Conservation (phyloP, 1,140 invertebrate species). For the Latrodectus geometricus region DNA sequence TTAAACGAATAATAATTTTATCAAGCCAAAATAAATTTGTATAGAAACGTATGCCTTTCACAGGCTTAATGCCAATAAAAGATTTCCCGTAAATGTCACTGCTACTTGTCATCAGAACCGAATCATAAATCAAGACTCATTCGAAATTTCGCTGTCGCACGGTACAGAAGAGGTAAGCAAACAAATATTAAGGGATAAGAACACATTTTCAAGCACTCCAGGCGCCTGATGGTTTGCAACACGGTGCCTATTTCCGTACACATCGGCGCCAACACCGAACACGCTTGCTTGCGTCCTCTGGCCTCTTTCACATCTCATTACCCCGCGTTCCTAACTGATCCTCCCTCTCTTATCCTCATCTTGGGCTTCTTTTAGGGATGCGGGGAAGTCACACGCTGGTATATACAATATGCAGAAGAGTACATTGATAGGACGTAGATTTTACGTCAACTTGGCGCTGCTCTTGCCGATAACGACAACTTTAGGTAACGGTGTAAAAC, state of each 20-base stretch:
- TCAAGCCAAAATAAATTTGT: too few relatives aligned
- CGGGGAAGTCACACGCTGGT: background rate
- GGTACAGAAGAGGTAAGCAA: background rate
- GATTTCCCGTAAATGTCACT: too few relatives aligned
- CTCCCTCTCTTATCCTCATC: conserved; percentile 1
- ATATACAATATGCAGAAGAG: conserved; percentile 47
- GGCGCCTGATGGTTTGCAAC: background rate
- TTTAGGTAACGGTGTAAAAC: background rate
- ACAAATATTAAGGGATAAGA: background rate
- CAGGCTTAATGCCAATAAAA: background rate
- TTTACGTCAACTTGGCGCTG: conserved; percentile 39
- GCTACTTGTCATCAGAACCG: background rate
- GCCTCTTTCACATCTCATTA: conserved; percentile 56
- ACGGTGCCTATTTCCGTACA: conserved; percentile 42
- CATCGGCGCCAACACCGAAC: conserved; percentile 48
- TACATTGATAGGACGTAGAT: conserved; percentile 1
- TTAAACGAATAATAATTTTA: too few relatives aligned
- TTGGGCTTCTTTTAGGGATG: background rate
- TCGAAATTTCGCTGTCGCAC: background rate
- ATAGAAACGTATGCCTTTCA: background rate
- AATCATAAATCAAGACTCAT: background rate
- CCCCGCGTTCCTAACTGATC: conserved; percentile 5
- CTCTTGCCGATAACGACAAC: conserved; percentile 5
- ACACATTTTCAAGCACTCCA: conserved; percentile 26
- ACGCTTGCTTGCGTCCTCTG: conserved; percentile 47